Percentiles rank a stretch among this genome's conserved stretches.
phyloP scores from a whole-genome alignment of 1,140 invertebrate genomes.

The Drosophila nebulosa region DNA sequence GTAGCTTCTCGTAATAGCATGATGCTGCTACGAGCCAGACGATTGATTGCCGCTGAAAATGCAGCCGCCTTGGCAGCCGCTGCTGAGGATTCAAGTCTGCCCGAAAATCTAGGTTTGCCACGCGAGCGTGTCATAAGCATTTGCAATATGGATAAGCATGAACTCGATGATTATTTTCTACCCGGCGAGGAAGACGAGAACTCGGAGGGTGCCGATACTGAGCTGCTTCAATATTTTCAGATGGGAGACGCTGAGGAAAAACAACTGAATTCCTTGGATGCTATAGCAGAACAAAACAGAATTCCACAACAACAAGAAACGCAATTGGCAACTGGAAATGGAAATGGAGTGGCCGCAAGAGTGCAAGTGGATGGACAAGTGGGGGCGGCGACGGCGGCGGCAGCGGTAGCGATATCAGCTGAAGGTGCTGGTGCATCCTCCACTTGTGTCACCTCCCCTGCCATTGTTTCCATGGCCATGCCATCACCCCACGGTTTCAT shows the following conservation, averaged over 20 bases:
- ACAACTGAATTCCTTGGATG: slow-evolving; percentile 80
- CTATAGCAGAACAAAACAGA: slow-evolving; percentile 69
- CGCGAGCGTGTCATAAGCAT: slow-evolving; percentile 86
- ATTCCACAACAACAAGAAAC: slow-evolving; percentile 60
- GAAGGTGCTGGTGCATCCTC: slow-evolving; percentile 24
- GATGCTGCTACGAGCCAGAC: slow-evolving; percentile 60
- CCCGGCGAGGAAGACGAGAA: slow-evolving; percentile 84
- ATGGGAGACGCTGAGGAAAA: slow-evolving; percentile 82
- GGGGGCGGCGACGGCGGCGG: slow-evolving; percentile 20
- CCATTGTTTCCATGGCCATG: slow-evolving; percentile 16
- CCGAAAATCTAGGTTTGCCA: slow-evolving; percentile 74
- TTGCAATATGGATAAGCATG: slow-evolving; percentile 88
- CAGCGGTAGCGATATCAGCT: slow-evolving; percentile 32
- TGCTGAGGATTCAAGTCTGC: slow-evolving; percentile 56
- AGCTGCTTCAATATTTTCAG: slow-evolving; percentile 90
- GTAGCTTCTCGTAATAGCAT: slow-evolving; percentile 65
- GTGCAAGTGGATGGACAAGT: not conserved
- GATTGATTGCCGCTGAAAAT: slow-evolving; percentile 47
- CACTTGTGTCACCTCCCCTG: slow-evolving; percentile 12
- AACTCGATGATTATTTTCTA: slow-evolving; percentile 88
- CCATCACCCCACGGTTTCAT: slow-evolving; percentile 17
- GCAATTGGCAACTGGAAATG: slow-evolving; percentile 33
- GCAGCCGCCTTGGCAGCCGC: slow-evolving; percentile 52
- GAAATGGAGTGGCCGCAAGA: slow-evolving; percentile 19
- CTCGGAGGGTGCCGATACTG: slow-evolving; percentile 90